Evolutionary conservation across 2,888 invertebrate genomes (phyloP), one percentile per base, ranked within the genome.

Genomic region (Orthonevra nobilis): DNA sequence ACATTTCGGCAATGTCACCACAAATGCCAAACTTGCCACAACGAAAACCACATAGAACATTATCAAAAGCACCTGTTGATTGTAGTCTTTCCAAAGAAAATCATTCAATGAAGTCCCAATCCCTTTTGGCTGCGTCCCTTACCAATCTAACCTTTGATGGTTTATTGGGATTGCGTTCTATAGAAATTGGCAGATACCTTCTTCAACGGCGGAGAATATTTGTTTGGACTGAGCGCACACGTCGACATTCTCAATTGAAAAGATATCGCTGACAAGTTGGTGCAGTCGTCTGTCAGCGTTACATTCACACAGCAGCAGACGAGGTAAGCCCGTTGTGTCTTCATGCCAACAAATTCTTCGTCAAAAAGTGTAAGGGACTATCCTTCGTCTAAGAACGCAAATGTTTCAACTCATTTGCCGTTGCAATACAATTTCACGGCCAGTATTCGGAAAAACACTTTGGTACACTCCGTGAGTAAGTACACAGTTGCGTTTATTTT

Each of bases 31-130:
- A 23, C 30, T 30, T 50, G 3, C 75, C 73, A 1, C 56, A 52
- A 19, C 81, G 70, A 40, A 82, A 82, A 4, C 48, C 38, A 10
- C 81, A 26, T n/a, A 83, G 56, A 82, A 23, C 5, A 60, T 68
- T 7, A 77, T 30, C 4, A 81, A 46, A 2, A 73, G 56, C 15
- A 81, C 74, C 2, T 81, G 46, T 4, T 81, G 40, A 44, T 87
- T 86, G 0, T 87, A 85, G 1, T 87, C 87, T n/a, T 82, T 81
- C 6, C 85, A 30, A 3, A 88, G 58, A 6, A 81, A 63, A 14
- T 84, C 83, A 58, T 86, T 86, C 1, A 85, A 50, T 9, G 75
- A 81, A 3, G 81, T 28, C 2, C 84, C 85, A 14, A 82, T 48
- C 2, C 56, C 73, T 48, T 81, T 83, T 0, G 85, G 85, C 85